phyloP scores from a whole-genome alignment of 1,140 invertebrate genomes.

The Myzus persicae region DNA sequence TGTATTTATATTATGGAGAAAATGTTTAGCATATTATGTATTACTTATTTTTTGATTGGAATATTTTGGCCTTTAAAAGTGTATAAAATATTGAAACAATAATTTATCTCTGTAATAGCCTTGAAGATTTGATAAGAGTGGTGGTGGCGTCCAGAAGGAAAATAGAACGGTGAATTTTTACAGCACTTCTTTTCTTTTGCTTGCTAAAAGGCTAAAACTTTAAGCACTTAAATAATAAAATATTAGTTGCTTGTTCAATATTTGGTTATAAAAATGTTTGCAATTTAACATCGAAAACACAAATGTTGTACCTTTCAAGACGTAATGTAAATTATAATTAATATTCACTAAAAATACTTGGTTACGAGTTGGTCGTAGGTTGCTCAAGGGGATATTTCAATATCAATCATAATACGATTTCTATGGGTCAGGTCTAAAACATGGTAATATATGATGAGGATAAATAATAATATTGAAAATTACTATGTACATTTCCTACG shows the following conservation, averaged over 20 bases:
- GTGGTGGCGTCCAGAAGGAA: too few relatives aligned
- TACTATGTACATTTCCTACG: background rate
- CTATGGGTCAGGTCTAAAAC: background rate
- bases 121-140: background rate
- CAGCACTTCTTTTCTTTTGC: too few relatives aligned
- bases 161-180: too few relatives aligned
- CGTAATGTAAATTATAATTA: background rate
- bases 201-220: too few relatives aligned
- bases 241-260: background rate
- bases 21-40: background rate
- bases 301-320: background rate
- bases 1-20: background rate
- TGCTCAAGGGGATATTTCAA: background rate
- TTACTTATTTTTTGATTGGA: background rate
- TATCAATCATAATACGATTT: background rate
- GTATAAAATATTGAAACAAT: background rate
- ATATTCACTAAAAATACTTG: background rate
- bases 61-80: background rate
- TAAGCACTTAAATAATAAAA: background rate
- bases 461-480: background rate
- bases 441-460: background rate
- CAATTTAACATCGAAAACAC: background rate
- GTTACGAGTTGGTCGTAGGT: background rate
- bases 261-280: background rate
- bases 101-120: background rate